Percentiles rank a stretch among this genome's conserved stretches.
Conservation (phyloP, 2,113 vertebrate species). For the Oriolus oriolus region DNA sequence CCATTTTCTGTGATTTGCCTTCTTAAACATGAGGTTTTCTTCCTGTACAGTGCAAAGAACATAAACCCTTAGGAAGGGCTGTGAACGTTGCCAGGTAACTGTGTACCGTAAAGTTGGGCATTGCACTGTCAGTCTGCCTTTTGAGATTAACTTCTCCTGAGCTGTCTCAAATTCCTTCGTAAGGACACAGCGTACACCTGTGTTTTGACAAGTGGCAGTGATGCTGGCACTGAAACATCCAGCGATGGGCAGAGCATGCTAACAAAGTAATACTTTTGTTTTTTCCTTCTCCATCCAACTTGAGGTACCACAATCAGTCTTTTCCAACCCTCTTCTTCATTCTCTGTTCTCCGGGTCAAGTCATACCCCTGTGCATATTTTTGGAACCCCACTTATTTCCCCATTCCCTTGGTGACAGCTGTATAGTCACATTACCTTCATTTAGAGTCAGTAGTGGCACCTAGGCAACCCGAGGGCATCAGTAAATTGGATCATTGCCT, state of each 20-base stretch:
- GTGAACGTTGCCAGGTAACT: neutral
- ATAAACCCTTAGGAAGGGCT: neutral
- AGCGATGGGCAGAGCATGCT: neutral
- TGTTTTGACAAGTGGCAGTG: neutral
- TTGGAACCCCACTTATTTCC: neutral
- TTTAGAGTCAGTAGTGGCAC: neutral
- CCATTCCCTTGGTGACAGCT: neutral
- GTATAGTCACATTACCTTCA: neutral
- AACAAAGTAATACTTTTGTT: neutral
- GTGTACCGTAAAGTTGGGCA: neutral
- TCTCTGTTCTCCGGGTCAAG: neutral
- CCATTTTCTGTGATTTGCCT: neutral
- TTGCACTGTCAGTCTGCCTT: neutral
- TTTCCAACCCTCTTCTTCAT: neutral
- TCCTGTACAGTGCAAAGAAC: neutral
- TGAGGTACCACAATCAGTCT: neutral
- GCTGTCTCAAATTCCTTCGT: neutral
- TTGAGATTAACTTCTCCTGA: neutral
- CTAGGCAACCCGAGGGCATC: neutral
- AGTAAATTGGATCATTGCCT: constrained; percentile 24
- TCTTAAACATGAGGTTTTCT: neutral
- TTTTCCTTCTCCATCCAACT: neutral
- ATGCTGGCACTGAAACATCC: neutral
- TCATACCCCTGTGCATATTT: neutral
- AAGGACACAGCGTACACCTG: neutral